These are phyloP conservation scores for Quadroppia sp. DNA, from an alignment of 2,888 invertebrate genomes.

Conservation along the genomic window DNA sequence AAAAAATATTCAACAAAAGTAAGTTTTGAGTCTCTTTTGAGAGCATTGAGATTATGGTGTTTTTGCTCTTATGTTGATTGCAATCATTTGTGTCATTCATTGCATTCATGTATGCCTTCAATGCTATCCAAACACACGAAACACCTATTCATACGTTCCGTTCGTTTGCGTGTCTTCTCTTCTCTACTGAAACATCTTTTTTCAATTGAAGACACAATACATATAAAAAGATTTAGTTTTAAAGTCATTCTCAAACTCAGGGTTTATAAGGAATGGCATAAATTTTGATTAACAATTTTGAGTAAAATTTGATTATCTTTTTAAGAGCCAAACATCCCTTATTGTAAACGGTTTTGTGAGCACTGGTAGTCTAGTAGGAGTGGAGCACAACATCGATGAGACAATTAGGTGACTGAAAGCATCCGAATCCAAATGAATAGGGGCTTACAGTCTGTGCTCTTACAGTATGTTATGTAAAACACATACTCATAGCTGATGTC, in stretches of 20 bases:
- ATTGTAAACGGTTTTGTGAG: not conserved
- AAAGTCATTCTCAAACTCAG: not conserved
- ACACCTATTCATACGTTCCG: not conserved
- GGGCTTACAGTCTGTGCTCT: not conserved
- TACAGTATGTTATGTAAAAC: not conserved
- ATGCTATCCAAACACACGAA: not conserved
- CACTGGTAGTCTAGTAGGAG: not conserved
- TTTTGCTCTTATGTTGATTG: conserved; percentile 29
- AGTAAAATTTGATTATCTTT: no score
- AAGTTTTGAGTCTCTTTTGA: not conserved
- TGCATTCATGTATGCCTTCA: not conserved
- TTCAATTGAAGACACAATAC: conserved; percentile 16
- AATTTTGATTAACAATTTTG: no score
- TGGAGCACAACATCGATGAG: conserved; percentile 1
- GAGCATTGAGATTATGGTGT: conserved; percentile 21
- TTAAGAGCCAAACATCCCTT: not conserved
- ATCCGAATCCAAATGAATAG: conserved; percentile 21
- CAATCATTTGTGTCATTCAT: not conserved
- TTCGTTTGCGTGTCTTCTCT: conserved; percentile 7
- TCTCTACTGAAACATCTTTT: not conserved
- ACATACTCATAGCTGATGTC: not conserved
- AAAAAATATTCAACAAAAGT: not conserved
- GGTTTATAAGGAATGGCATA: not conserved
- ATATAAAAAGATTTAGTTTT: not conserved
- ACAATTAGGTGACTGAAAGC: not conserved